These are phyloP conservation scores for Arge pagana DNA, from an alignment of 2,888 invertebrate species.

Conservation along the genomic window DNA sequence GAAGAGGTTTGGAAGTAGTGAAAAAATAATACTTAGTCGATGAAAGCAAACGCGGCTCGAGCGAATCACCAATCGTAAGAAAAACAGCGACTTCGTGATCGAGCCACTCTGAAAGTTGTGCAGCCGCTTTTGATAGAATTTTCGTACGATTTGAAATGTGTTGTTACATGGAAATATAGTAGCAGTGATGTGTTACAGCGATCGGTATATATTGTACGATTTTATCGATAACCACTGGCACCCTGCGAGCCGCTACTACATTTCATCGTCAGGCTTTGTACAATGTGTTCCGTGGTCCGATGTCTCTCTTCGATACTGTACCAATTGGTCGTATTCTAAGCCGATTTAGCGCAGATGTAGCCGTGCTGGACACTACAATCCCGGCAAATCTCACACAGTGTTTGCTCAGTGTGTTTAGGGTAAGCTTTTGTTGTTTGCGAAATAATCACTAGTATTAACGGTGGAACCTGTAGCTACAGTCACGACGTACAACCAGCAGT, in stretches of 20 bases:
- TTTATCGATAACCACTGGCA: constrained; percentile 70
- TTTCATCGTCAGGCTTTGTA: constrained; percentile 60
- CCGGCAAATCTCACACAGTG: constrained; percentile 52
- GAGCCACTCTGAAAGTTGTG: too few relatives aligned
- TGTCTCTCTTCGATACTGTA: constrained; percentile 67
- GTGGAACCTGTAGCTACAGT: not conserved
- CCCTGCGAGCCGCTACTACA: constrained; percentile 57
- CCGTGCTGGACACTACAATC: constrained; percentile 62
- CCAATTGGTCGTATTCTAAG: constrained; percentile 68
- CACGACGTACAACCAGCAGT: too few relatives aligned
- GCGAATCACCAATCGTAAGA: too few relatives aligned
- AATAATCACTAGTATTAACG: constrained; percentile 14
- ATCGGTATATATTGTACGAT: constrained; percentile 69
- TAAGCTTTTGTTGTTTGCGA: constrained; percentile 38
- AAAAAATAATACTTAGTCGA: too few relatives aligned
- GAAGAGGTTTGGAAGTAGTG: too few relatives aligned
- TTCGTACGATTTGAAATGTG: too few relatives aligned
- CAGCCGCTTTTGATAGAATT: too few relatives aligned
- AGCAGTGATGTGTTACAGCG: constrained; percentile 61
- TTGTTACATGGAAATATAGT: not conserved
- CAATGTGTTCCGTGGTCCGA: constrained; percentile 62
- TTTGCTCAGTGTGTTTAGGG: constrained; percentile 50
- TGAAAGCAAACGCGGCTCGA: too few relatives aligned
- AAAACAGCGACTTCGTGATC: too few relatives aligned
- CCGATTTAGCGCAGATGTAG: constrained; percentile 65